Percentiles rank a stretch among this genome's conserved stretches.
Conservation (phyloP, 2,888 invertebrate genomes). For the Idaea biselata region DNA sequence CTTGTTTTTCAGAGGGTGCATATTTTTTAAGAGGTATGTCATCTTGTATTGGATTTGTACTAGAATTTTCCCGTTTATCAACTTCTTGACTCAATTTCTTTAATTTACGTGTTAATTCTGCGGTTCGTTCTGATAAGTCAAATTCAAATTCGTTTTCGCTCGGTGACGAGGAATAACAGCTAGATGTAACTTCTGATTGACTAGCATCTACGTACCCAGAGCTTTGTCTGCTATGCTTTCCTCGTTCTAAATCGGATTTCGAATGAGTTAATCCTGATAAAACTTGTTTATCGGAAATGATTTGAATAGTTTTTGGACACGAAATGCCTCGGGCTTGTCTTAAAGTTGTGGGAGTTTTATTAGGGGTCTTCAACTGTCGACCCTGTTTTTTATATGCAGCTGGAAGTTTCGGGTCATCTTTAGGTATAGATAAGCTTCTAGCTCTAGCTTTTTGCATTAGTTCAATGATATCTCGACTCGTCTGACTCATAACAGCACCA, state of each 20-base stretch:
- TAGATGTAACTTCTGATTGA: slow-evolving; percentile 76
- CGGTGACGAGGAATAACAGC: slow-evolving; percentile 75
- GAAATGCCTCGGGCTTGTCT: slow-evolving; percentile 66
- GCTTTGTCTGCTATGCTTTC: slow-evolving; percentile 61
- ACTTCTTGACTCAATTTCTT: slow-evolving; percentile 67
- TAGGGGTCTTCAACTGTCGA: slow-evolving; percentile 79
- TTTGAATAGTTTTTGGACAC: slow-evolving; percentile 78
- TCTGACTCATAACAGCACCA: slow-evolving; percentile 69
- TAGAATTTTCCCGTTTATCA: slow-evolving; percentile 49
- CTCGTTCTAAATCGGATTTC: slow-evolving; percentile 52
- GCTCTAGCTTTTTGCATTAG: slow-evolving; percentile 74
- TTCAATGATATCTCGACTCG: slow-evolving; percentile 72
- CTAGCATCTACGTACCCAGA: slow-evolving; percentile 76
- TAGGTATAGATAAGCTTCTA: slow-evolving; percentile 74
- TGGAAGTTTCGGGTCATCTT: slow-evolving; percentile 68
- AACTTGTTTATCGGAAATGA: slow-evolving; percentile 75
- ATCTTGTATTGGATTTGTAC: slow-evolving; percentile 48
- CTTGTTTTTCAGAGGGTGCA: slow-evolving; percentile 42
- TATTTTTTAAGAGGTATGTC: slow-evolving; percentile 31
- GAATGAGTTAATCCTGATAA: slow-evolving; percentile 73
- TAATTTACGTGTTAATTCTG: slow-evolving; percentile 69
- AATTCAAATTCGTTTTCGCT: slow-evolving; percentile 78
- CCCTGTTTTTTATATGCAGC: slow-evolving; percentile 55
- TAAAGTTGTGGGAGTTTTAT: slow-evolving; percentile 62
- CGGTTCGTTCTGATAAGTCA: slow-evolving; percentile 69